phyloP scores from a whole-genome alignment of 2,113 vertebrate species.

The Hyperopisus bebe region DNA sequence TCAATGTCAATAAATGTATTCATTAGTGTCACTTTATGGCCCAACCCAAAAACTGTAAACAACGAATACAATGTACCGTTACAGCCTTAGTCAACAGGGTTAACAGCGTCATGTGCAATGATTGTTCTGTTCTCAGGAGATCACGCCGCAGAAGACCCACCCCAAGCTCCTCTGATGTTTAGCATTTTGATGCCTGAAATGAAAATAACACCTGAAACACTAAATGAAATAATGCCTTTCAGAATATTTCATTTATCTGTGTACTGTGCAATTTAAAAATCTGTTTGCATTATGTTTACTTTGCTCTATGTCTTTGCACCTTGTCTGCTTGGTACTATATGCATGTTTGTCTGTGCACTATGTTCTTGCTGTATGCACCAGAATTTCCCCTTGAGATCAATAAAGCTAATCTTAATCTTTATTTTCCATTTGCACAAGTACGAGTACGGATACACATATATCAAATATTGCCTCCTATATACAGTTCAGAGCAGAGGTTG shows the following conservation, averaged over 20 bases:
- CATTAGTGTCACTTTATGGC: neutral
- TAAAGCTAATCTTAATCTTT: neutral
- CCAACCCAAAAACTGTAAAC: neutral
- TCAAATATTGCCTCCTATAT: neutral
- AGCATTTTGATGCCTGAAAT: neutral
- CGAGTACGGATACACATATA: neutral
- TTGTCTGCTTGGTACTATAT: neutral
- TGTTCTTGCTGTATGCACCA: neutral
- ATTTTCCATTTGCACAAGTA: neutral
- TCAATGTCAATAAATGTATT: neutral
- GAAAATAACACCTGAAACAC: neutral
- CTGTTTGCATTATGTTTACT: neutral
- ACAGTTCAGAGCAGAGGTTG: neutral
- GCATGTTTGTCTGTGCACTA: neutral
- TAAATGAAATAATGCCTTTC: neutral
- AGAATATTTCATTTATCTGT: neutral
- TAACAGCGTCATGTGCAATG: neutral
- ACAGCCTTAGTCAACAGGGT: neutral
- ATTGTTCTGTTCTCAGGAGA: neutral
- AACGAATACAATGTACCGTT: neutral
- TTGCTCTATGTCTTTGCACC: neutral
- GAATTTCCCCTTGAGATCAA: neutral
- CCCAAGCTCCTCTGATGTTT: neutral
- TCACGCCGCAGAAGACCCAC: neutral
- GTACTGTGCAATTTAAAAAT: neutral